Conservation (phyloP, 2,888 invertebrate genomes). For the Synanthedon tipuliformis region DNA sequence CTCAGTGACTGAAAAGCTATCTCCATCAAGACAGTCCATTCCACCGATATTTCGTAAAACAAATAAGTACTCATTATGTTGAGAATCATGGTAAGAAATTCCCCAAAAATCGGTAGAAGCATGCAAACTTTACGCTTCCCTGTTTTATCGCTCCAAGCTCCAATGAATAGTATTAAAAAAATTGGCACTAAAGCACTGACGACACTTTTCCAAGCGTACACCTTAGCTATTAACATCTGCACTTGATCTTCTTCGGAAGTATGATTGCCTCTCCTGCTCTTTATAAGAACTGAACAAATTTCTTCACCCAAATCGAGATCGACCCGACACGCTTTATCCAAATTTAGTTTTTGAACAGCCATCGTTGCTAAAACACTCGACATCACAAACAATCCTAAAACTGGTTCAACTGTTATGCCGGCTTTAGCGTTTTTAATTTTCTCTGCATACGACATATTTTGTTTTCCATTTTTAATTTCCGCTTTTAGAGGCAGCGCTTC, state of each 20-base stretch:
- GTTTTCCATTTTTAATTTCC: slow-evolving; percentile 26
- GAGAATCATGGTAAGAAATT: slow-evolving; percentile 58
- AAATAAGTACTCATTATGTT: slow-evolving; percentile 68
- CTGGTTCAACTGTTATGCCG: slow-evolving; percentile 76
- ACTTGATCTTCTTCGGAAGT: slow-evolving; percentile 75
- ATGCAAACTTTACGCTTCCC: slow-evolving; percentile 71
- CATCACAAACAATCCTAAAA: slow-evolving; percentile 74
- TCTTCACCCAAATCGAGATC: slow-evolving; percentile 77
- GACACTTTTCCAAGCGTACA: slow-evolving; percentile 68
- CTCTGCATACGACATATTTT: slow-evolving; percentile 42
- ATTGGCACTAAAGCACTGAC: slow-evolving; percentile 67
- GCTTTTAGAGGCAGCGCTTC: slow-evolving; percentile 30
- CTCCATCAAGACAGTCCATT: slow-evolving; percentile 65
- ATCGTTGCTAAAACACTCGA: slow-evolving; percentile 76
- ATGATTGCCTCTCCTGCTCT: slow-evolving; percentile 76
- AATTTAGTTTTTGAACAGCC: slow-evolving; percentile 84
- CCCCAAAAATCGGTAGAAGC: slow-evolving; percentile 68
- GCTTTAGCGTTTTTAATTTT: slow-evolving; percentile 60
- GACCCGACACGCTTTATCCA: slow-evolving; percentile 87
- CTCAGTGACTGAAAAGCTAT: slow-evolving; percentile 63
- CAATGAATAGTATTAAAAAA: slow-evolving; percentile 68
- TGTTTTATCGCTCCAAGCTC: slow-evolving; percentile 73
- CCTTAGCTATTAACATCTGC: slow-evolving; percentile 67
- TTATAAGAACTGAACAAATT: slow-evolving; percentile 78
- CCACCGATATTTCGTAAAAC: slow-evolving; percentile 65